Conservation (phyloP, 2,113 vertebrate genomes). For the Arizona elegans region DNA sequence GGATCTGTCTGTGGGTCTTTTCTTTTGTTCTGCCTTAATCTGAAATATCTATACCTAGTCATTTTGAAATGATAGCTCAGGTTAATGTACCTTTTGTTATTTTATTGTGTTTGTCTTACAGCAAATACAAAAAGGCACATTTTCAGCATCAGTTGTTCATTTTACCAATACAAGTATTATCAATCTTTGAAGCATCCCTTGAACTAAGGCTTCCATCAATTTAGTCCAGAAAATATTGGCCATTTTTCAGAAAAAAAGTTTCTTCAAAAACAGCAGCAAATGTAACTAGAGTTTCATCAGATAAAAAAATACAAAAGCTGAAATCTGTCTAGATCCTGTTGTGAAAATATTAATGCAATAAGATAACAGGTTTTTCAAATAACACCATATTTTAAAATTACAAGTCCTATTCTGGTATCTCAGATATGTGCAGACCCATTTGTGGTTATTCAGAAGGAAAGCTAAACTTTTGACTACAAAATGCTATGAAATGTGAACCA, state of each 20-base stretch:
- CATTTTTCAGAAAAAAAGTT: neutral
- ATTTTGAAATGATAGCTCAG: neutral
- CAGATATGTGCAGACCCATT: no score
- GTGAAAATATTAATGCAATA: neutral
- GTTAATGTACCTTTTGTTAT: neutral
- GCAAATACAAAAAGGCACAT: neutral
- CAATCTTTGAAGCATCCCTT: neutral
- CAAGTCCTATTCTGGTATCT: no score
- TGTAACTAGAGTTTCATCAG: neutral
- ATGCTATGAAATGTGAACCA: no score
- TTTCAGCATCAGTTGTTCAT: neutral
- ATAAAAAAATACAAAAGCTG: neutral
- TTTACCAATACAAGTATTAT: neutral
- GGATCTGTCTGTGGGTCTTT: neutral
- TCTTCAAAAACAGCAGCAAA: slow-evolving; percentile 11
- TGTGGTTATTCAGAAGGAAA: no score
- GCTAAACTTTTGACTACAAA: no score
- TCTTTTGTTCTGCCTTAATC: neutral
- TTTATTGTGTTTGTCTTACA: neutral
- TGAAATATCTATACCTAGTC: neutral
- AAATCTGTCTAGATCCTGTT: neutral
- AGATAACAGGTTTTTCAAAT: no score
- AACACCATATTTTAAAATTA: no score
- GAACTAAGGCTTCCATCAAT: neutral
- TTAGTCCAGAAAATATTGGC: neutral